These are phyloP conservation scores for Amblyornis subalaris DNA, from an alignment of 2,113 vertebrate genomes.

Conservation along the genomic window DNA sequence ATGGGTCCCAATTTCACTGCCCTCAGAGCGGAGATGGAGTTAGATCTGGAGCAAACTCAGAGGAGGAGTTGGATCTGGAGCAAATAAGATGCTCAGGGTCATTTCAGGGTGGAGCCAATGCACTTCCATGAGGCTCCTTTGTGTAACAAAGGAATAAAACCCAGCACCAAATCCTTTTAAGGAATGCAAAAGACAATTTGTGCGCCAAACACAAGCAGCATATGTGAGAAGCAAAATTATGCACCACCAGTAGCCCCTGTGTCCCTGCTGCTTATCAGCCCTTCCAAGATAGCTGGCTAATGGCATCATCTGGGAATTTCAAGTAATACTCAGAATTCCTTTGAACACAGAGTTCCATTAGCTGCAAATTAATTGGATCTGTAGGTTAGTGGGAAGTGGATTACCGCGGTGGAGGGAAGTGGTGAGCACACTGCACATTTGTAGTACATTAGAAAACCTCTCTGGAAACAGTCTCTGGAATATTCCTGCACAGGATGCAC, in stretches of 20 bases:
- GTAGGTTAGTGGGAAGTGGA: constrained; percentile 26
- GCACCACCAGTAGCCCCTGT: background rate
- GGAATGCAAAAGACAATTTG: background rate
- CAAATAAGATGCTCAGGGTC: background rate
- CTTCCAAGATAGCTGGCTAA: background rate
- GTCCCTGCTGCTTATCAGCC: background rate
- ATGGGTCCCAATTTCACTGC: background rate
- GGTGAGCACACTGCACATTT: background rate
- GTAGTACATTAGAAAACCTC: background rate
- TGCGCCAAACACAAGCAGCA: background rate
- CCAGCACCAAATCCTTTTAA: background rate
- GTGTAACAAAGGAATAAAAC: background rate
- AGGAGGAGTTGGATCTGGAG: background rate
- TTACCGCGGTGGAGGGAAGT: background rate
- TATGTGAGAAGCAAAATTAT: background rate
- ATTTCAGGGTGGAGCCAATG: background rate
- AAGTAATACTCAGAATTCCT: constrained; percentile 39
- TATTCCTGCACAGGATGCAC: background rate
- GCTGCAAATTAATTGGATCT: constrained; percentile 36
- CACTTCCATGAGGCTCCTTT: background rate
- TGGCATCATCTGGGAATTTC: background rate
- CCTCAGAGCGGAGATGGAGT: background rate
- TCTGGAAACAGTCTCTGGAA: background rate
- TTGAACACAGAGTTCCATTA: constrained; percentile 37
- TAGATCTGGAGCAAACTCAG: background rate